phyloP scores from a whole-genome alignment of 2,797 vertebrate genomes.

The Hipposideros larvatus region DNA sequence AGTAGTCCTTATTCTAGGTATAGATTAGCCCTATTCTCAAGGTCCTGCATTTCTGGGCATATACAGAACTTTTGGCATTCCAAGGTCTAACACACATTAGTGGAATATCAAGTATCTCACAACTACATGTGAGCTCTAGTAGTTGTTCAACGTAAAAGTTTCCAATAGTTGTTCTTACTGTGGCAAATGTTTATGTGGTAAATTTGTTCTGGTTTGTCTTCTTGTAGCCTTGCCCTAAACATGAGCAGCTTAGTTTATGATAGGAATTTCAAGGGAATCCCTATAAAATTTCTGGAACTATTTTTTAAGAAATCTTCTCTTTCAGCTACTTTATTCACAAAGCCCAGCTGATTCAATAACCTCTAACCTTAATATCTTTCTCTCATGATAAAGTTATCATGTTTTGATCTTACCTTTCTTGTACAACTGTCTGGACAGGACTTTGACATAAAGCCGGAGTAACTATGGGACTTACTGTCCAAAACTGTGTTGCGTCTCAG shows the following conservation, averaged over 20 bases:
- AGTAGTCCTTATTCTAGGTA: neutral
- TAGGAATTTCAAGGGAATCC: neutral
- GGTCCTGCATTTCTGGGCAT: neutral
- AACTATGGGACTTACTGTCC: neutral
- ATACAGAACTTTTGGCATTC: neutral
- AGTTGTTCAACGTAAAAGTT: neutral
- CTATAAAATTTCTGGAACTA: neutral
- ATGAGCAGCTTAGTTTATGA: neutral
- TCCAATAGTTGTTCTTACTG: neutral
- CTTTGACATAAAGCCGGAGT: neutral
- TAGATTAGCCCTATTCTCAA: neutral
- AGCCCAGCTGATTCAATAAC: neutral
- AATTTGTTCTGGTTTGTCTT: neutral
- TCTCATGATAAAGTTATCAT: neutral
- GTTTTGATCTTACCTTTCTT: neutral
- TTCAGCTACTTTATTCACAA: neutral
- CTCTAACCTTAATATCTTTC: neutral
- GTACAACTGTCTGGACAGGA: neutral
- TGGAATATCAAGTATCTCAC: neutral
- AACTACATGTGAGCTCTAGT: neutral
- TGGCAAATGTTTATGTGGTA: neutral
- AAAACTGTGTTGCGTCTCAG: neutral
- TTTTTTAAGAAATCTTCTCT: neutral
- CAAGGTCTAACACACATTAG: neutral
- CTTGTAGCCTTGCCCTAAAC: neutral